Percentiles rank a stretch among this genome's conserved stretches.
These are phyloP conservation scores for Tachuris rubrigastra DNA, from an alignment of 2,113 vertebrate species.

Conservation along the genomic window DNA sequence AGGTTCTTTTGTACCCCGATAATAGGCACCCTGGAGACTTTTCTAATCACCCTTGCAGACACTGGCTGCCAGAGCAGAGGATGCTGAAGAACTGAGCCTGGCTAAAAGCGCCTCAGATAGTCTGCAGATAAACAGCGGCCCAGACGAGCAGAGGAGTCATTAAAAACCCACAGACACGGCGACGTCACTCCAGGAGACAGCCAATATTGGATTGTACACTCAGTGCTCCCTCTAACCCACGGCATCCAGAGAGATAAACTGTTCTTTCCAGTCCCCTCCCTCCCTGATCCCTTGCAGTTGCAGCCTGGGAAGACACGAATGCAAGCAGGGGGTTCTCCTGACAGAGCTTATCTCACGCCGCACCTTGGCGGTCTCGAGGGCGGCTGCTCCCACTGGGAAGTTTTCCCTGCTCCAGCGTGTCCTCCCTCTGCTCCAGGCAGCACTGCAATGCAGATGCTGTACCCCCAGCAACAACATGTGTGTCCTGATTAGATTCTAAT, in stretches of 20 bases:
- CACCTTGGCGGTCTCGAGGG: background rate
- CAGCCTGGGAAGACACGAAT: background rate
- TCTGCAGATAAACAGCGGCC: constrained; percentile 1
- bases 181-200: background rate
- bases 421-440: background rate
- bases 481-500: background rate
- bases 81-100: constrained; percentile 6
- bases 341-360: background rate
- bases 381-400: background rate
- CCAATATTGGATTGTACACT: background rate
- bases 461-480: background rate
- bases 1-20: background rate
- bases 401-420: background rate
- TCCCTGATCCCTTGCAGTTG: background rate
- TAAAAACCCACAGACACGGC: constrained; percentile 24
- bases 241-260: background rate
- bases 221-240: background rate
- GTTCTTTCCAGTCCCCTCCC: background rate
- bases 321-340: background rate
- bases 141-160: constrained; percentile 30
- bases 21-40: constrained; percentile 2
- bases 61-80: background rate
- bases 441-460: constrained; percentile 55
- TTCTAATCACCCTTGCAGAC: background rate
- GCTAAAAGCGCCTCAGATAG: background rate